A percentile compares a stretch with the other conserved stretches of the same genome.
Evolutionary conservation across 2,888 invertebrate genomes (phyloP).

Genomic region (Clistopyga incitator): DNA sequence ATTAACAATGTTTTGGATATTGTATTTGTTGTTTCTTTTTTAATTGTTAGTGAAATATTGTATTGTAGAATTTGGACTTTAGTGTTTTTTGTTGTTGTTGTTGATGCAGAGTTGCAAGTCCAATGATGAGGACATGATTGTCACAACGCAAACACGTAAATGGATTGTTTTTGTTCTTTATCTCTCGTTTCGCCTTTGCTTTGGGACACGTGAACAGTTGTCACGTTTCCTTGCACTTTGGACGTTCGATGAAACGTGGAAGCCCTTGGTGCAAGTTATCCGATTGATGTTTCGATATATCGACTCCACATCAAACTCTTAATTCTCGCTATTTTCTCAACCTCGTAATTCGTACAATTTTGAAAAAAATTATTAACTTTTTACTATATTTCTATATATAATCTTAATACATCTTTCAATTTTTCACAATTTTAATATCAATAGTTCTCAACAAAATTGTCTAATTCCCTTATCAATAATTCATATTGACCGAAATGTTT

Average conservation of each 20-base stretch:
- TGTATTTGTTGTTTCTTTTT: too few relatives aligned
- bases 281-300: not conserved
- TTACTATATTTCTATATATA: too few relatives aligned
- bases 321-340: too few relatives aligned
- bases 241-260: slow-evolving; percentile 21
- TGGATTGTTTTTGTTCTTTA: not conserved
- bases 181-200: slow-evolving; percentile 3
- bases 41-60: too few relatives aligned
- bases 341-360: not conserved
- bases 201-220: slow-evolving; percentile 28
- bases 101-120: not conserved
- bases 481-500: too few relatives aligned
- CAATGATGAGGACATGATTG: slow-evolving; percentile 17
- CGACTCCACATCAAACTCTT: not conserved
- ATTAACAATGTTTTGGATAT: too few relatives aligned
- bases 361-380: not conserved
- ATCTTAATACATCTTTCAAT: too few relatives aligned
- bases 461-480: too few relatives aligned
- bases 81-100: too few relatives aligned
- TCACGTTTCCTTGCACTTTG: slow-evolving; percentile 40
- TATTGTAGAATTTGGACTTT: too few relatives aligned
- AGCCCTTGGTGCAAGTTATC: slow-evolving; percentile 4
- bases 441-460: too few relatives aligned
- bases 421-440: too few relatives aligned
- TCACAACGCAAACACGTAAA: slow-evolving; percentile 7